A percentile compares a stretch with the other conserved stretches of the same genome.
phyloP scores from a whole-genome alignment of 2,797 vertebrate species.

The Mormyrus hasselquistii region DNA sequence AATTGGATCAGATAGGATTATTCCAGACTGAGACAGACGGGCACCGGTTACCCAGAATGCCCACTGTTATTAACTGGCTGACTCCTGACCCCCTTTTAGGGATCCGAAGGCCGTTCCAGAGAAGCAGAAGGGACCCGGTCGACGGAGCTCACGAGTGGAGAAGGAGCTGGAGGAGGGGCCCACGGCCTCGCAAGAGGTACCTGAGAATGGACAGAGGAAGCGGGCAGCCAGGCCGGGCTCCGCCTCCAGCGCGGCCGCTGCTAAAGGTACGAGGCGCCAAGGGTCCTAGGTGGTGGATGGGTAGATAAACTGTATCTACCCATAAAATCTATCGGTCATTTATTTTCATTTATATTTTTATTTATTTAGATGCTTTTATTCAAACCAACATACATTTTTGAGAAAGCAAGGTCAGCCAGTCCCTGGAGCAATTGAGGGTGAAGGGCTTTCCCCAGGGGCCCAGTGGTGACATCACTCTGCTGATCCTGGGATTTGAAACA shows the following conservation, averaged over 20 bases:
- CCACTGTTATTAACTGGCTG: background rate
- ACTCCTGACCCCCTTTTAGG: background rate
- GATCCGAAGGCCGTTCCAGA: background rate
- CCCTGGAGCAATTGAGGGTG: background rate
- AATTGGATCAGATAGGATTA: background rate
- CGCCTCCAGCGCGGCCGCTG: background rate
- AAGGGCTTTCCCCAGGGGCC: background rate
- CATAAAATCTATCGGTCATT: background rate
- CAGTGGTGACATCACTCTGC: background rate
- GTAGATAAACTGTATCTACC: background rate
- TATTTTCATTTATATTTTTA: background rate
- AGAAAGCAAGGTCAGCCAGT: background rate
- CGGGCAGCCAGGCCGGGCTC: slow-evolving; percentile 8
- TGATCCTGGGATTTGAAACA: background rate
- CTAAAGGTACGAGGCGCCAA: background rate
- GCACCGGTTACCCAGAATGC: background rate
- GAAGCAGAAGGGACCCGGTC: slow-evolving; percentile 11
- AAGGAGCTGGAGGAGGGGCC: slow-evolving; percentile 11
- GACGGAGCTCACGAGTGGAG: slow-evolving; percentile 12
- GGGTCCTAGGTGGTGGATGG: background rate
- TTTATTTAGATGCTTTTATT: background rate
- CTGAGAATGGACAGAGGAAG: slow-evolving; percentile 15
- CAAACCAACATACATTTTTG: background rate
- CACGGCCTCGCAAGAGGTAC: background rate
- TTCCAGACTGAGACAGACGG: background rate